Evolutionary conservation across 2,888 invertebrate genomes (phyloP), one percentile per base, ranked within the genome.

Genomic region (Drosophila setosimentum): DNA sequence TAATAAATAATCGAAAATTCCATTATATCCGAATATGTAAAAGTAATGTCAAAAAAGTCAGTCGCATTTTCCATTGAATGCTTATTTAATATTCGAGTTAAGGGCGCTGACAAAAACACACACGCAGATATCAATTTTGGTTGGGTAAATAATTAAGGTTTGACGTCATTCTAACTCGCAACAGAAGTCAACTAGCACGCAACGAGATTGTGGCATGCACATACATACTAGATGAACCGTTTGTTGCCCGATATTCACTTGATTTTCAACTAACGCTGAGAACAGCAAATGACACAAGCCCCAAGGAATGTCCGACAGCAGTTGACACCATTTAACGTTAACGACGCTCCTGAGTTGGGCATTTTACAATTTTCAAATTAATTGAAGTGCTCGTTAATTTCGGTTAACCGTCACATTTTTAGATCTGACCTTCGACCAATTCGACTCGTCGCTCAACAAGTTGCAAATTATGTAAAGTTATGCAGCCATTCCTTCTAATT

Each of bases 111-210:
- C 48, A 64, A 32, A 62, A 57, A 48, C 48, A 18, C 54, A 64
- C 27, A 50, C 29, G 61, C 55, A 11, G 42, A 40, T 53, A 57
- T 50, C 59, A 35, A 54, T 63, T 51, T 45, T 60, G 51, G 49
- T 55, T 66, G 53, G 65, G 65, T 61, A 68, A 76, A 84, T 79
- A 79, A 75, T 86, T 79, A 79, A 75, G 35, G 66, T 55, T 73
- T 87, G 87, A 84, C 87, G 83, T 87, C 84, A 84, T 69, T 82
- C 27, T 45, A 55, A 71, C 66, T 30, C 58, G 42, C 57, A 53
- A 13, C 55, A 60, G 45, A 55, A 37, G 67, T 27, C 40, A 40
- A 35, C 30, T 37, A 55, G 49, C 72, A 73, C 75, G 75, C 75
- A 74, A 78, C 65, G 29, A 10, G 51, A 53, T 24, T 64, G 50